Evolutionary conservation across 2,888 invertebrate genomes (phyloP).

Genomic region (Ectropis crepuscularia): DNA sequence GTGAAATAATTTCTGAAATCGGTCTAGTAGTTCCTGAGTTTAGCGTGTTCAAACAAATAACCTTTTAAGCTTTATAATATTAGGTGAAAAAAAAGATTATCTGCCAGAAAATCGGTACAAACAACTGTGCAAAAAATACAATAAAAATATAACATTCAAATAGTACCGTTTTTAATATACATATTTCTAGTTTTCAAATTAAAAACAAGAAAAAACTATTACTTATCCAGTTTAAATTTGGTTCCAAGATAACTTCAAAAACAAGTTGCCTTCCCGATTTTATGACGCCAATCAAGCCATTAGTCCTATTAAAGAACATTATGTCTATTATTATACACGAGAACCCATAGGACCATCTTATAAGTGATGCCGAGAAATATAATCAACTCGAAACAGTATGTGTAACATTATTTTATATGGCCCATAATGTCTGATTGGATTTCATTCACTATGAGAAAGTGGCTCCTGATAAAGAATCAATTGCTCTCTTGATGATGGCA

Average conservation of each 20-base stretch:
- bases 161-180: too few species aligned
- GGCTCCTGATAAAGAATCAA: constrained; percentile 25
- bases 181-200: too few species aligned
- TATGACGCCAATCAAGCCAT: constrained; percentile 73
- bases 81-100: too few species aligned
- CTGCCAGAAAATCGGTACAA: too few species aligned
- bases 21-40: too few species aligned
- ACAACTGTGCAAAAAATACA: too few species aligned
- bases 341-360: constrained; percentile 52
- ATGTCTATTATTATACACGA: constrained; percentile 63
- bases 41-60: too few species aligned
- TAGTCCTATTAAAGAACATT: constrained; percentile 72
- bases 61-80: too few species aligned
- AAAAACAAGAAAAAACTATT: too few species aligned
- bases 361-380: constrained; percentile 57
- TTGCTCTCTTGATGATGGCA: constrained; percentile 11
- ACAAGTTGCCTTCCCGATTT: constrained; percentile 54
- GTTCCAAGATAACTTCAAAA: constrained; percentile 10
- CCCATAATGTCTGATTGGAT: constrained; percentile 30
- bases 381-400: constrained; percentile 34
- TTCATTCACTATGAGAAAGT: constrained; percentile 28
- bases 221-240: constrained; percentile 15
- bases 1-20: too few species aligned
- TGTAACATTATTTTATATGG: constrained; percentile 31
- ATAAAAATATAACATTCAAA: too few species aligned